Conservation (phyloP, 2,888 invertebrate genomes). For the Drosophila crucigera region DNA sequence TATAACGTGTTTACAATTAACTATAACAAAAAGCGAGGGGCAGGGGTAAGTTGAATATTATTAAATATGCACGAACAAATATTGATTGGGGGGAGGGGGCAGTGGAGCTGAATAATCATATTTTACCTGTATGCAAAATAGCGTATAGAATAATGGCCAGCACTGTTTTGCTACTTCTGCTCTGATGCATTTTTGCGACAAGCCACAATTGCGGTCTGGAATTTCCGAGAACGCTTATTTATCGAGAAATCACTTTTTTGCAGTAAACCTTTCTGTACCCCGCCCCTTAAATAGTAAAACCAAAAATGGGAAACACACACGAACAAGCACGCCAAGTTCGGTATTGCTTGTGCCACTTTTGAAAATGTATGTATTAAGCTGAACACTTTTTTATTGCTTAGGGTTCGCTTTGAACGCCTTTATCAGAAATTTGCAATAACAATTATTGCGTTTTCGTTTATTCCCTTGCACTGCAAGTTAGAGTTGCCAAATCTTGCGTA, state of each 20-base stretch:
- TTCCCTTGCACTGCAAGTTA: constrained; percentile 49
- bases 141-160: constrained; percentile 42
- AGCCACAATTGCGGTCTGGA: constrained; percentile 36
- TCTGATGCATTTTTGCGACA: constrained; percentile 50
- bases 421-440: constrained; percentile 26
- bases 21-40: constrained; percentile 28
- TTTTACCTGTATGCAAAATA: constrained; percentile 58
- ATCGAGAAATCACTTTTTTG: constrained; percentile 46
- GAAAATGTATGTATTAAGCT: constrained; percentile 4
- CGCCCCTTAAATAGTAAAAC: constrained; percentile 46
- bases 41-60: neutral
- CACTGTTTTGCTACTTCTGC: constrained; percentile 8
- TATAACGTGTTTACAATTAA: constrained; percentile 84
- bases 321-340: constrained; percentile 29
- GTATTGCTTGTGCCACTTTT: constrained; percentile 21
- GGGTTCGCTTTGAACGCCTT: constrained; percentile 11
- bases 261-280: constrained; percentile 19
- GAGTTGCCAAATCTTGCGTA: constrained; percentile 28
- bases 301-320: constrained; percentile 37
- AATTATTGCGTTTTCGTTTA: constrained; percentile 70
- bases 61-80: constrained; percentile 11
- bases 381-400: constrained; percentile 30
- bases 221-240: constrained; percentile 45
- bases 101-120: neutral
- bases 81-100: constrained; percentile 34